A percentile compares a stretch with the other conserved stretches of the same genome.
Conservation (phyloP, 2,113 vertebrate species). For the Rhizomys pruinosus region DNA sequence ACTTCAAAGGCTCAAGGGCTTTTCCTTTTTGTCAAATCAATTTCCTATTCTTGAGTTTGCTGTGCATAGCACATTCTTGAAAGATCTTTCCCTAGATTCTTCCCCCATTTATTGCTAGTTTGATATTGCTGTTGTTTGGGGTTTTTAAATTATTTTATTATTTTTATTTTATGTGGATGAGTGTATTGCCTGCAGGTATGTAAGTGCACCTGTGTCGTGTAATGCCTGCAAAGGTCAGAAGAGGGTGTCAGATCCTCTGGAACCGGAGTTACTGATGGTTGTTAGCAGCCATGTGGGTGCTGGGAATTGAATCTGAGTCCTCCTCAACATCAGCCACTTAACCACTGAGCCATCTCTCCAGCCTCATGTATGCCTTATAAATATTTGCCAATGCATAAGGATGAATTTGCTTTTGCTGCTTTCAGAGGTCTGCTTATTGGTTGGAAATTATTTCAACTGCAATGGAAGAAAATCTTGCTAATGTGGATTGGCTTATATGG, state of each 20-base stretch:
- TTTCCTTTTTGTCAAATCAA: background rate
- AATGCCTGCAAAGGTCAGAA: too few species aligned
- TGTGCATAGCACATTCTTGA: background rate
- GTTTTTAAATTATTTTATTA: too few species aligned
- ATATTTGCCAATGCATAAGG: slow-evolving; percentile 57
- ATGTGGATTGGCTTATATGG: background rate
- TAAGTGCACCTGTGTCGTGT: too few species aligned
- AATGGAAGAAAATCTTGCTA: slow-evolving; percentile 40
- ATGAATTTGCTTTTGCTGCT: slow-evolving; percentile 48
- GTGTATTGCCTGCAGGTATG: too few species aligned
- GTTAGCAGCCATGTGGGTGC: too few species aligned
- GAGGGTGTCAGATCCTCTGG: too few species aligned
- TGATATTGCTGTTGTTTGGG: too few species aligned
- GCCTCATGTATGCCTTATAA: slow-evolving; percentile 52
- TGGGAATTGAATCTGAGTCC: too few species aligned
- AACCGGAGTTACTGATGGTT: too few species aligned
- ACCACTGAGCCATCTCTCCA: too few species aligned
- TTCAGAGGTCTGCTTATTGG: slow-evolving; percentile 34
- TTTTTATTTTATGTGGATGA: too few species aligned
- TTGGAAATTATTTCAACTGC: slow-evolving; percentile 49
- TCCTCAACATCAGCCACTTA: too few species aligned
- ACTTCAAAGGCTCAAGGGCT: background rate
- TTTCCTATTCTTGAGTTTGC: slow-evolving; percentile 13
- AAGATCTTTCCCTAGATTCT: slow-evolving; percentile 40
- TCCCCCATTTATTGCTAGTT: background rate